Conservation (phyloP, 2,113 vertebrate genomes). For the Corythornis cristatus region DNA sequence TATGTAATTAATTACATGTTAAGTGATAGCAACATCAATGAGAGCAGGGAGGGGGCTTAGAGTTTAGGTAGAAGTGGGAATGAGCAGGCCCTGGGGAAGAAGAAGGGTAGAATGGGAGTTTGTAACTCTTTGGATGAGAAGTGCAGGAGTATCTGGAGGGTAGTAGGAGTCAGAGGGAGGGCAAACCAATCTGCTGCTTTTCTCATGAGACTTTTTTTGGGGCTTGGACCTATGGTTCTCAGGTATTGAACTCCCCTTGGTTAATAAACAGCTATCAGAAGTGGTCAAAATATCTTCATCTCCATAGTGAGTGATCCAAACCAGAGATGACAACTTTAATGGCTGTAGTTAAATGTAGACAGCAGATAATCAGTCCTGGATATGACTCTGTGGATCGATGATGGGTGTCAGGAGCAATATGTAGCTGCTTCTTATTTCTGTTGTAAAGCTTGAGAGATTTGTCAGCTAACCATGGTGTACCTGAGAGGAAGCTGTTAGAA, state of each 20-base stretch:
- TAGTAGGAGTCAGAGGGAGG: neutral
- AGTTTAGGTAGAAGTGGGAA: neutral
- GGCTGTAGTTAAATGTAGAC: slow-evolving; percentile 10
- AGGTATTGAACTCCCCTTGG: neutral
- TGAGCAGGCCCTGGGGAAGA: neutral
- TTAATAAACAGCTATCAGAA: neutral
- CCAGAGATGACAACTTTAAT: slow-evolving; percentile 13
- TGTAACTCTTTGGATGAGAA: neutral
- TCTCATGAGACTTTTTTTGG: neutral
- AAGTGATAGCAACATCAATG: neutral
- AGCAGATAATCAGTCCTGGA: slow-evolving; percentile 5
- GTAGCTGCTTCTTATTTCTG: slow-evolving; percentile 10
- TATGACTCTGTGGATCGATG: neutral
- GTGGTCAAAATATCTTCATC: neutral
- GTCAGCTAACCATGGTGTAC: slow-evolving; percentile 9
- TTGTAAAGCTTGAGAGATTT: slow-evolving; percentile 35
- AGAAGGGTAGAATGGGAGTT: neutral
- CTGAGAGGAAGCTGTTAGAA: slow-evolving; percentile 11
- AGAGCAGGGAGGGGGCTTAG: neutral
- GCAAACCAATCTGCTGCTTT: neutral
- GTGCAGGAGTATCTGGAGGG: too few species aligned
- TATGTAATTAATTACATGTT: neutral
- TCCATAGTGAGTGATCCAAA: neutral
- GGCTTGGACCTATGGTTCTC: neutral
- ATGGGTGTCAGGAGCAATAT: neutral